phyloP scores from a whole-genome alignment of 2,797 vertebrate species.

The Bovichtus variegatus region DNA sequence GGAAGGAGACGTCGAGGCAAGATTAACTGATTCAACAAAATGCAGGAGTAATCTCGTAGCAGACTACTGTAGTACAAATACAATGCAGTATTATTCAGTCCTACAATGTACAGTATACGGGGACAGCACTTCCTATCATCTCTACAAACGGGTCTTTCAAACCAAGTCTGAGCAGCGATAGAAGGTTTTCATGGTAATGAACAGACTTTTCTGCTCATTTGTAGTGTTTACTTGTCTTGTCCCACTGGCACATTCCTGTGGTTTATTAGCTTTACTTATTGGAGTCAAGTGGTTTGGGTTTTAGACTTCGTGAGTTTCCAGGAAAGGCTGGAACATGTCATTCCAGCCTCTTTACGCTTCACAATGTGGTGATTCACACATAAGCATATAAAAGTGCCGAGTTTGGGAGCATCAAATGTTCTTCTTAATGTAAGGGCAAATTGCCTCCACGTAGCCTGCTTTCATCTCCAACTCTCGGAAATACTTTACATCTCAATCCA shows the following conservation, averaged over 20 bases:
- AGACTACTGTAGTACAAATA: neutral
- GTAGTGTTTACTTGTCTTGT: conserved; percentile 13
- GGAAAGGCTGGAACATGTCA: conserved; percentile 6
- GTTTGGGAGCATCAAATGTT: neutral
- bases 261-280: conserved; percentile 65
- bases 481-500: conserved; percentile 55
- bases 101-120: too few relatives aligned
- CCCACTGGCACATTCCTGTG: conserved; percentile 35
- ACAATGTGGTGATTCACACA: neutral
- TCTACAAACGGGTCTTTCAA: neutral
- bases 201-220: conserved; percentile 28
- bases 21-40: conserved; percentile 29
- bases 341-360: neutral
- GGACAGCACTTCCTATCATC: neutral
- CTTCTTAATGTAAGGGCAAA: conserved; percentile 23
- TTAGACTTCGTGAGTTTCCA: conserved; percentile 16
- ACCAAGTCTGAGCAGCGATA: neutral
- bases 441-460: conserved; percentile 23
- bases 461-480: conserved; percentile 45
- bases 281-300: conserved; percentile 60
- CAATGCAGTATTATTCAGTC: neutral
- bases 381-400: neutral
- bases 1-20: conserved; percentile 6
- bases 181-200: conserved; percentile 12
- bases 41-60: conserved; percentile 5